Conservation (phyloP, 2,888 invertebrate genomes). For the Drosophila nr. medialis region DNA sequence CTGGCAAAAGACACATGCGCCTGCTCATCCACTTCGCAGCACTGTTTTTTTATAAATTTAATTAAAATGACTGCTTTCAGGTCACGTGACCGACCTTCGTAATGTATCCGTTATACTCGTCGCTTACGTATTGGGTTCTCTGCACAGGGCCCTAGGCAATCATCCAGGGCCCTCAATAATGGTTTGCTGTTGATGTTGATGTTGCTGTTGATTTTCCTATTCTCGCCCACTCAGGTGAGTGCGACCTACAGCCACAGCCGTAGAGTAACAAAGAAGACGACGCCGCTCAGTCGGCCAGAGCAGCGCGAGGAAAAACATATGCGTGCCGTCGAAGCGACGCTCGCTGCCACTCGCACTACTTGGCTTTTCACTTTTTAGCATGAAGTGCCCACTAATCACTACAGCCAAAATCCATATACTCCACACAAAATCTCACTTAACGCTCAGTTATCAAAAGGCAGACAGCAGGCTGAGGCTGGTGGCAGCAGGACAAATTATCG, state of each 20-base stretch:
- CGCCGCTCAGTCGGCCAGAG: conserved; percentile 39
- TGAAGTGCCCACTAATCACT: conserved; percentile 80
- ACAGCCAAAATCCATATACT: conserved; percentile 66
- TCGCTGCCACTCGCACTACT: conserved; percentile 81
- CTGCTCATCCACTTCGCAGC: conserved; percentile 50
- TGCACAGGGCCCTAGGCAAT: conserved; percentile 43
- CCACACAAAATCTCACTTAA: conserved; percentile 73
- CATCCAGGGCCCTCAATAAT: conserved; percentile 48
- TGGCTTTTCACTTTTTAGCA: conserved; percentile 82
- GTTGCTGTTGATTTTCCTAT: conserved; percentile 62
- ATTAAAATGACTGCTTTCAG: conserved; percentile 82
- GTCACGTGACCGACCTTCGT: conserved; percentile 84
- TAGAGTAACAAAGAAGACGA: conserved; percentile 70
- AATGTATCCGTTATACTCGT: conserved; percentile 84
- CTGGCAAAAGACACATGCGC: conserved; percentile 78
- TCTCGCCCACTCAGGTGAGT: conserved; percentile 77
- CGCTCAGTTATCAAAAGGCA: conserved; percentile 21
- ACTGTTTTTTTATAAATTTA: conserved; percentile 83
- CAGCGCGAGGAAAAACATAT: conserved; percentile 77
- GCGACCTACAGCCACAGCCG: conserved; percentile 49
- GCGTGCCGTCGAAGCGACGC: conserved; percentile 80
- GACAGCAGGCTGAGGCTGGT: conserved; percentile 5
- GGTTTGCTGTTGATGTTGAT: conserved; percentile 23
- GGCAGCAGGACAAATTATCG: conserved; percentile 47
- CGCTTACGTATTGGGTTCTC: conserved; percentile 52